Percentiles rank a stretch among this genome's conserved stretches.
phyloP scores from a whole-genome alignment of 2,888 invertebrate genomes.

The Lathronympha strigana region DNA sequence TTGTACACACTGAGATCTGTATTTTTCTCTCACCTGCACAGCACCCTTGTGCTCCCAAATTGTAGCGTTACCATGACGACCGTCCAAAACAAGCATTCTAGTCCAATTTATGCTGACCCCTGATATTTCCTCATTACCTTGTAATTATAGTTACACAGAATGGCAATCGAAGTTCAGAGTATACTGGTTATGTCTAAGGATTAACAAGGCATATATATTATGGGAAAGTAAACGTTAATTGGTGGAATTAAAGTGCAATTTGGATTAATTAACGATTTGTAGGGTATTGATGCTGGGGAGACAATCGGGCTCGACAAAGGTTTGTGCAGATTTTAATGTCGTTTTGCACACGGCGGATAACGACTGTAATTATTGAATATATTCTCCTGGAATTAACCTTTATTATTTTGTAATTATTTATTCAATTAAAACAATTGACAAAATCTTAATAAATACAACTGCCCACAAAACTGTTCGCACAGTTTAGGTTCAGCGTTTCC shows the following conservation, averaged over 20 bases:
- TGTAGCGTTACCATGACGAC: constrained; percentile 70
- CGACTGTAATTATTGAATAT: not conserved
- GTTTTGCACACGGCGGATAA: constrained; percentile 18
- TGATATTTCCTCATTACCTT: constrained; percentile 47
- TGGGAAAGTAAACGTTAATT: constrained; percentile 67
- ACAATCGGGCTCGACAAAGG: constrained; percentile 10
- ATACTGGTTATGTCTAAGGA: constrained; percentile 53
- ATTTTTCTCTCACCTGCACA: constrained; percentile 52
- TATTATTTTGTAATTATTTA: too few relatives aligned
- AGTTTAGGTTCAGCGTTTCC: too few relatives aligned
- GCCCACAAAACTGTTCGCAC: too few relatives aligned
- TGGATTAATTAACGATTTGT: constrained; percentile 57
- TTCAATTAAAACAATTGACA: too few relatives aligned
- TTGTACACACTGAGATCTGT: constrained; percentile 45
- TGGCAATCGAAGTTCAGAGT: constrained; percentile 55
- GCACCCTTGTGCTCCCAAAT: constrained; percentile 62
- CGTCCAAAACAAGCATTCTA: constrained; percentile 66
- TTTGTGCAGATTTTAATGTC: constrained; percentile 13
- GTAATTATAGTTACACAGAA: constrained; percentile 43
- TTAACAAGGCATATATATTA: constrained; percentile 55
- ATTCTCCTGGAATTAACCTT: not conserved
- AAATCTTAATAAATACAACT: too few relatives aligned
- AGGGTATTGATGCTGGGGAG: constrained; percentile 30
- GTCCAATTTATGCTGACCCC: constrained; percentile 64
- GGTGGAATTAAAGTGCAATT: constrained; percentile 66